These are phyloP conservation scores for Sarcophilus harrisii DNA, from an alignment of 2,797 vertebrate genomes.

Conservation along the genomic window DNA sequence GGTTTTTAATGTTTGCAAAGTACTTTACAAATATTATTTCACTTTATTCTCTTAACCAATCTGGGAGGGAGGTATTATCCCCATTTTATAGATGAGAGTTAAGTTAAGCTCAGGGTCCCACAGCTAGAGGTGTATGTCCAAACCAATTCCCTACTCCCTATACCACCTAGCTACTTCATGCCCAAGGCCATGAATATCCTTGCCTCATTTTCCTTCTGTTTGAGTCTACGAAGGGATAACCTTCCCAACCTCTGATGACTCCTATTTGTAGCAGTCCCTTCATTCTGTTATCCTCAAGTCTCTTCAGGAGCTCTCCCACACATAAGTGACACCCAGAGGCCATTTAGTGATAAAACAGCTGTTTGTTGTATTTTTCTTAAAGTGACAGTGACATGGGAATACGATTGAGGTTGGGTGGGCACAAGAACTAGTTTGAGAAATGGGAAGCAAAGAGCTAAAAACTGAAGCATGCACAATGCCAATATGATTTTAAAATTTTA, in stretches of 20 bases:
- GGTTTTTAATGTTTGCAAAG: background rate
- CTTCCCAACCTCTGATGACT: background rate
- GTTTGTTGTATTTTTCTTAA: slow-evolving; percentile 69
- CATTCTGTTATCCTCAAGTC: background rate
- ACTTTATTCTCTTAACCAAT: background rate
- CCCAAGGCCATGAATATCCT: background rate
- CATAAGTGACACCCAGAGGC: slow-evolving; percentile 42
- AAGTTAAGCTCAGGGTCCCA: background rate
- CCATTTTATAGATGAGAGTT: background rate
- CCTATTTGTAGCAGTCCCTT: background rate
- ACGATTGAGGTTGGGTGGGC: slow-evolving; percentile 63
- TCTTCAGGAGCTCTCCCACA: background rate
- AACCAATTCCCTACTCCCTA: background rate
- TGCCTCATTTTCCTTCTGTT: background rate
- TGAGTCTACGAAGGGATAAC: background rate
- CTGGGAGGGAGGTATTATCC: background rate
- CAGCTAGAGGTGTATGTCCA: background rate
- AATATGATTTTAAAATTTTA: background rate
- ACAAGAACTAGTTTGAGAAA: background rate
- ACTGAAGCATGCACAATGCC: slow-evolving; percentile 52
- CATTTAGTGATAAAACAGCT: slow-evolving; percentile 46
- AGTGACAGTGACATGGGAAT: slow-evolving; percentile 64
- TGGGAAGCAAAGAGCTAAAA: background rate
- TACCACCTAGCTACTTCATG: background rate
- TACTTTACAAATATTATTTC: background rate